A percentile compares a stretch with the other conserved stretches of the same genome.
These are phyloP conservation scores for Cricetomys ansorgei DNA, from an alignment of 2,113 vertebrate genomes.

Conservation along the genomic window DNA sequence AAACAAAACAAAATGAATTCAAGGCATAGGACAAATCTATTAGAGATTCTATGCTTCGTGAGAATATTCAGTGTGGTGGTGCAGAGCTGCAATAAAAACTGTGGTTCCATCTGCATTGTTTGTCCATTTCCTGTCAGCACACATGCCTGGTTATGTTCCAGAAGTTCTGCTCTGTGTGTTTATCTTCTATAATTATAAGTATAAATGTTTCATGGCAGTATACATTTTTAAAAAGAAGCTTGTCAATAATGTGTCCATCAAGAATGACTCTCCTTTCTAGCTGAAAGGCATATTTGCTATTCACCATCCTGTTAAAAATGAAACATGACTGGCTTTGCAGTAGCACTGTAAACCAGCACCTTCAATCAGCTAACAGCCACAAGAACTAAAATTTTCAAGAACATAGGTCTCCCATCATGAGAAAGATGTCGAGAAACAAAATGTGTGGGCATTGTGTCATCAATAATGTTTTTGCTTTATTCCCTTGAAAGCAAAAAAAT, in stretches of 20 bases:
- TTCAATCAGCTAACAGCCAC: background rate
- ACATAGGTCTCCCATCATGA: background rate
- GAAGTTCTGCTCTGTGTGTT: slow-evolving; percentile 69
- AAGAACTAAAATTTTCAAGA: background rate
- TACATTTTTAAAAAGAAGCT: slow-evolving; percentile 81
- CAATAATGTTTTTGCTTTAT: background rate
- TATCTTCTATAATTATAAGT: slow-evolving; percentile 77
- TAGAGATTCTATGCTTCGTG: background rate
- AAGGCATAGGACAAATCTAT: background rate
- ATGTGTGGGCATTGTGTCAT: background rate
- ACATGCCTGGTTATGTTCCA: slow-evolving; percentile 72
- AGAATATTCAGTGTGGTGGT: background rate
- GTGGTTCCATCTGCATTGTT: slow-evolving; percentile 13
- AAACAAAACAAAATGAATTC: slow-evolving; percentile 44
- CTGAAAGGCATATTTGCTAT: slow-evolving; percentile 53
- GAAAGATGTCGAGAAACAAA: slow-evolving; percentile 1
- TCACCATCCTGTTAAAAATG: slow-evolving; percentile 11
- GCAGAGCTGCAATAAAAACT: background rate
- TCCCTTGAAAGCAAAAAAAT: background rate
- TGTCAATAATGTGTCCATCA: slow-evolving; percentile 77
- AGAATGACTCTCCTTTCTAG: slow-evolving; percentile 52
- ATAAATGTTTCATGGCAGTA: slow-evolving; percentile 82
- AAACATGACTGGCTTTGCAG: background rate
- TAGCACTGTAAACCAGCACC: background rate
- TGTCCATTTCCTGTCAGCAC: slow-evolving; percentile 59